phyloP scores from a whole-genome alignment of 1,140 invertebrate species.

The Papilio helenus region DNA sequence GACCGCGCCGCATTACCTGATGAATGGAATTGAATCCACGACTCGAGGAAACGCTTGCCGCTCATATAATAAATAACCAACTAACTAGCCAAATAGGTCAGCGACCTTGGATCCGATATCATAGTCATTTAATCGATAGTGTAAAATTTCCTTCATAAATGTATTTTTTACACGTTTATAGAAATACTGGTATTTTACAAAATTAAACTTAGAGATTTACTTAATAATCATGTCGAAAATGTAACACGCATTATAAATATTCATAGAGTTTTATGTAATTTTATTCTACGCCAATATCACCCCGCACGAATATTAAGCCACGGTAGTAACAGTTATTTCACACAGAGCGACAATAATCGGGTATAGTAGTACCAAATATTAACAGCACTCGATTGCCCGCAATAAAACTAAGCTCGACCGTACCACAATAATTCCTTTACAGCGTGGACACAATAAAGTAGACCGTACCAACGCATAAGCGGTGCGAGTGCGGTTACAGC shows the following conservation, averaged over 20 bases:
- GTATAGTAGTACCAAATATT: conserved; percentile 29
- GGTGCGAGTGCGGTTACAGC: conserved; percentile 50
- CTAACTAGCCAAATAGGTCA: conserved; percentile 43
- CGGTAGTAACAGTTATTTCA: conserved; percentile 31
- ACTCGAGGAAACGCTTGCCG: conserved; percentile 49
- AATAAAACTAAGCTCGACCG: conserved; percentile 43
- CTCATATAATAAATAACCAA: conserved; percentile 62
- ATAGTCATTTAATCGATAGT: not conserved
- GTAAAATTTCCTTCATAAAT: not conserved
- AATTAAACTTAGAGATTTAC: not conserved
- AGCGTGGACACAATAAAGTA: conserved; percentile 55
- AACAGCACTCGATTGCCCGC: conserved; percentile 32
- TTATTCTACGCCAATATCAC: not conserved
- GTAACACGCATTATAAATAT: not conserved
- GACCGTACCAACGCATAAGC: conserved; percentile 51
- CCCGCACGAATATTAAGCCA: not conserved
- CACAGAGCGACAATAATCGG: conserved; percentile 35
- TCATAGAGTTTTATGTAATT: not conserved
- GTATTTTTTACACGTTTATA: no score
- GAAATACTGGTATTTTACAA: no score
- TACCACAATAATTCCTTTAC: conserved; percentile 46
- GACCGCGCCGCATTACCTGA: conserved; percentile 61
- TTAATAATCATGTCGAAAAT: not conserved
- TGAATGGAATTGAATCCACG: conserved; percentile 66
- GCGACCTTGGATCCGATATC: not conserved